Conservation (phyloP, 2,888 invertebrate species). For the Andrena hattorfiana region DNA sequence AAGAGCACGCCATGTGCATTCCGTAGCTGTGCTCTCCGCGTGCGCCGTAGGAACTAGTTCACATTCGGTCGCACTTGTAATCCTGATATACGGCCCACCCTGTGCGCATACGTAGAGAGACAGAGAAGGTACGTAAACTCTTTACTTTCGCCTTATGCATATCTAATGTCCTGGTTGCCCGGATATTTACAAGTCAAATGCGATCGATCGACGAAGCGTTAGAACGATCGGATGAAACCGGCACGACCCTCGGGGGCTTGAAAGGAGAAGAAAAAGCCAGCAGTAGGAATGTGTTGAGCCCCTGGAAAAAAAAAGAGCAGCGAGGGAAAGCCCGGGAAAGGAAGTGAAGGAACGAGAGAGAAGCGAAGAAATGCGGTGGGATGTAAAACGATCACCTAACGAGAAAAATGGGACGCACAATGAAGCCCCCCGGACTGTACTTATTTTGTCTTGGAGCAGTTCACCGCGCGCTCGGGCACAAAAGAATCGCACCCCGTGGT, state of each 20-base stretch:
- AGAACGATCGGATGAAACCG: slow-evolving; percentile 57
- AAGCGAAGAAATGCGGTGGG: neutral
- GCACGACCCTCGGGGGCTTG: slow-evolving; percentile 12
- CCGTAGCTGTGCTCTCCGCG: no score
- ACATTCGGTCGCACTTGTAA: neutral
- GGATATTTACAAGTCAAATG: slow-evolving; percentile 79
- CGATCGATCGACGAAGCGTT: slow-evolving; percentile 69
- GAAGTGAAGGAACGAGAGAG: neutral
- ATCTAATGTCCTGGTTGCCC: slow-evolving; percentile 68
- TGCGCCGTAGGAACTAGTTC: no score
- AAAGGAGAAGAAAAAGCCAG: slow-evolving; percentile 18
- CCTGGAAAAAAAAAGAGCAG: neutral
- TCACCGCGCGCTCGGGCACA: slow-evolving; percentile 52
- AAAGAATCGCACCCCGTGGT: slow-evolving; percentile 55
- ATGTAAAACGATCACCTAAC: slow-evolving; percentile 25
- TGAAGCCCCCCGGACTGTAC: slow-evolving; percentile 44
- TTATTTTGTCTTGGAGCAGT: slow-evolving; percentile 60
- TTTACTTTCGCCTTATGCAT: slow-evolving; percentile 69
- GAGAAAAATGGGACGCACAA: slow-evolving; percentile 48
- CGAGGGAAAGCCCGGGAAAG: neutral
- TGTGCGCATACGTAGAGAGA: neutral
- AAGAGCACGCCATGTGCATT: no score
- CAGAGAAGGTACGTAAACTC: slow-evolving; percentile 58
- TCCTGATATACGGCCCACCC: neutral
- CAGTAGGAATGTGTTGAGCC: neutral